These are phyloP conservation scores for Naja naja DNA, from an alignment of 2,113 vertebrate species.

Conservation along the genomic window DNA sequence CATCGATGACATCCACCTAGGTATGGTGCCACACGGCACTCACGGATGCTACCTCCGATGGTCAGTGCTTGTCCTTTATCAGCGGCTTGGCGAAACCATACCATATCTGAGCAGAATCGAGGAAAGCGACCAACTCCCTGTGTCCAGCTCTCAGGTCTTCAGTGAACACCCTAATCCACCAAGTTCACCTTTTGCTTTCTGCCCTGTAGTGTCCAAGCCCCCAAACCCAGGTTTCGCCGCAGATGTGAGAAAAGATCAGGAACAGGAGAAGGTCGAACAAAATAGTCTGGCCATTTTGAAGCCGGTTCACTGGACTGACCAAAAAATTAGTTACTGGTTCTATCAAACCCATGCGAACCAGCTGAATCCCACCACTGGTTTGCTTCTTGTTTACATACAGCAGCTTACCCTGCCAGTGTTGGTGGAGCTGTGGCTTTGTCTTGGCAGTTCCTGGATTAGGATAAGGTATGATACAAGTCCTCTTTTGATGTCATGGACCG, in stretches of 20 bases:
- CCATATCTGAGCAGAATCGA: not conserved
- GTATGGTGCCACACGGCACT: not conserved
- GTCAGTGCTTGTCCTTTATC: not conserved
- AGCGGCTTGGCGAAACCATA: slow-evolving; percentile 6
- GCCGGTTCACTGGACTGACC: no score
- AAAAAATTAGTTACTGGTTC: no score
- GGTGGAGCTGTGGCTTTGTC: no score
- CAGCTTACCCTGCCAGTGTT: no score
- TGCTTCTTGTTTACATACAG: no score
- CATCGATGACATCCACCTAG: not conserved
- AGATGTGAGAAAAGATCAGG: not conserved
- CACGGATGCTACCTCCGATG: slow-evolving; percentile 49
- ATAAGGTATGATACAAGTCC: no score
- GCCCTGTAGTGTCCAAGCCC: not conserved
- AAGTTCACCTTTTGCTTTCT: not conserved
- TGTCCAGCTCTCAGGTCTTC: not conserved
- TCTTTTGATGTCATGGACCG: no score
- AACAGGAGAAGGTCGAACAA: no score
- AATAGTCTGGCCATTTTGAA: no score
- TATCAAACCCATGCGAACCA: no score
- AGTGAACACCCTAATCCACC: not conserved
- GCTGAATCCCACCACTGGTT: no score
- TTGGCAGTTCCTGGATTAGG: no score
- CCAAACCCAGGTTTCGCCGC: not conserved
- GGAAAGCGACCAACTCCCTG: not conserved